These are phyloP conservation scores for Pachydiplax longipennis DNA, from an alignment of 2,888 invertebrate species.

Conservation along the genomic window DNA sequence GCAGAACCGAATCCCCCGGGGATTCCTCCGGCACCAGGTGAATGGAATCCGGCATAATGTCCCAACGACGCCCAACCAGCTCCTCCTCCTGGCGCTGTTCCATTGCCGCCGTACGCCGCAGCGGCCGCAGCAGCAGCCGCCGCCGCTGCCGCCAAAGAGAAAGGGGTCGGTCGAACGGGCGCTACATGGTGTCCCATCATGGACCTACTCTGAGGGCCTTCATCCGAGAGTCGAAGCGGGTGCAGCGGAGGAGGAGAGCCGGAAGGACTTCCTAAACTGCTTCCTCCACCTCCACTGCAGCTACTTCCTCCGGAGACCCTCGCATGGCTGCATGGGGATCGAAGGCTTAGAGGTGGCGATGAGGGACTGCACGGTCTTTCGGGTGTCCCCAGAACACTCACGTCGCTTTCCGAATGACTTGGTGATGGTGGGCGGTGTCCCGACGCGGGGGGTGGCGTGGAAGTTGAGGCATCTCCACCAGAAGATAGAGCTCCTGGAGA, in stretches of 20 bases:
- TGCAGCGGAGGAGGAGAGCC: slow-evolving; percentile 42
- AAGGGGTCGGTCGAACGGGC: slow-evolving; percentile 79
- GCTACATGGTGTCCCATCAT: slow-evolving; percentile 49
- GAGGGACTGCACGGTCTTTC: slow-evolving; percentile 67
- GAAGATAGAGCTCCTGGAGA: slow-evolving; percentile 54
- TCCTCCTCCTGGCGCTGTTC: background rate
- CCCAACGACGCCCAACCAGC: slow-evolving; percentile 23
- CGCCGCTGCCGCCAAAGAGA: slow-evolving; percentile 60
- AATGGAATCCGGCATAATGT: slow-evolving; percentile 25
- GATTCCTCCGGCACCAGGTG: slow-evolving; percentile 3
- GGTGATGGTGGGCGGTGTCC: slow-evolving; percentile 66
- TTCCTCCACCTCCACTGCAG: slow-evolving; percentile 45
- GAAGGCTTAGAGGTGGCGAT: slow-evolving; percentile 80
- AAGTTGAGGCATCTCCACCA: slow-evolving; percentile 57
- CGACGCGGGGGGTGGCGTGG: slow-evolving; percentile 49
- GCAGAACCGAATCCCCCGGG: slow-evolving; percentile 16
- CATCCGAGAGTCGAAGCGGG: slow-evolving; percentile 50
- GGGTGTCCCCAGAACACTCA: slow-evolving; percentile 53
- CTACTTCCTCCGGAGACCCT: slow-evolving; percentile 46
- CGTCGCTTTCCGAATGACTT: slow-evolving; percentile 73
- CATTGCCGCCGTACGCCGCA: background rate
- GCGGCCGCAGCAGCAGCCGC: slow-evolving; percentile 33
- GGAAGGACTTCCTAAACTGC: slow-evolving; percentile 33
- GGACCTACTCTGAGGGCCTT: slow-evolving; percentile 40
- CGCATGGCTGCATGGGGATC: slow-evolving; percentile 45